Evolutionary conservation across 2,888 invertebrate genomes (phyloP).

Genomic region (Microctonus aethiopoides): DNA sequence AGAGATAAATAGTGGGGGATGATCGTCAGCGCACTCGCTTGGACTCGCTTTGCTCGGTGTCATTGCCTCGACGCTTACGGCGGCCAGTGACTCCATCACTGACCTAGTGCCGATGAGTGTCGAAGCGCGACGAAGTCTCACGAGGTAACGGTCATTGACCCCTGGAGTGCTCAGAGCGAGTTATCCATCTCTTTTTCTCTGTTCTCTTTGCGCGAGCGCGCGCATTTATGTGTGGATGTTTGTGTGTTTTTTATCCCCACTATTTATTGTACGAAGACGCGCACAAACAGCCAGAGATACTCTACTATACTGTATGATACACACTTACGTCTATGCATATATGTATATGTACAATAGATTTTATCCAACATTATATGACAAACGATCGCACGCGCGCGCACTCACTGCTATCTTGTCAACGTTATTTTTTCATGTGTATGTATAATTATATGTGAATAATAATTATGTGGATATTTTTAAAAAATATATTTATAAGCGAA

Average conservation of each 20-base stretch:
- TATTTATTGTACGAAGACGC: background rate
- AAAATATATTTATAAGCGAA: too few relatives aligned
- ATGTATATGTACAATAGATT: background rate
- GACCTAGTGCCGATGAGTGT: slow-evolving; percentile 65
- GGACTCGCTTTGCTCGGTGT: slow-evolving; percentile 56
- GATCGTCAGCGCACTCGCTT: slow-evolving; percentile 36
- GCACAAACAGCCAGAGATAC: background rate
- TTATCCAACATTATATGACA: background rate
- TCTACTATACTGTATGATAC: background rate
- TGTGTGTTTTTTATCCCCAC: slow-evolving; percentile 19
- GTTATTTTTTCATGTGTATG: background rate
- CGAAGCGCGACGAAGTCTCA: slow-evolving; percentile 52
- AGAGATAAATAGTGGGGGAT: slow-evolving; percentile 7
- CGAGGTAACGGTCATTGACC: slow-evolving; percentile 60
- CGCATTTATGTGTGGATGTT: too few relatives aligned
- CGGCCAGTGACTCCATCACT: slow-evolving; percentile 68
- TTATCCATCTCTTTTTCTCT: slow-evolving; percentile 18
- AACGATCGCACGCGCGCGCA: slow-evolving; percentile 9
- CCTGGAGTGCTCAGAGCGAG: slow-evolving; percentile 41
- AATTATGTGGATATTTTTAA: background rate
- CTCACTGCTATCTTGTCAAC: background rate
- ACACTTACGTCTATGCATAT: too few relatives aligned
- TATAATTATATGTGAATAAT: background rate
- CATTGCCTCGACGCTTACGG: slow-evolving; percentile 67
- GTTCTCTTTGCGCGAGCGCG: slow-evolving; percentile 1